Percentiles rank a stretch among this genome's conserved stretches.
These are phyloP conservation scores for Timandra comae DNA, from an alignment of 2,888 invertebrate genomes.

Conservation along the genomic window DNA sequence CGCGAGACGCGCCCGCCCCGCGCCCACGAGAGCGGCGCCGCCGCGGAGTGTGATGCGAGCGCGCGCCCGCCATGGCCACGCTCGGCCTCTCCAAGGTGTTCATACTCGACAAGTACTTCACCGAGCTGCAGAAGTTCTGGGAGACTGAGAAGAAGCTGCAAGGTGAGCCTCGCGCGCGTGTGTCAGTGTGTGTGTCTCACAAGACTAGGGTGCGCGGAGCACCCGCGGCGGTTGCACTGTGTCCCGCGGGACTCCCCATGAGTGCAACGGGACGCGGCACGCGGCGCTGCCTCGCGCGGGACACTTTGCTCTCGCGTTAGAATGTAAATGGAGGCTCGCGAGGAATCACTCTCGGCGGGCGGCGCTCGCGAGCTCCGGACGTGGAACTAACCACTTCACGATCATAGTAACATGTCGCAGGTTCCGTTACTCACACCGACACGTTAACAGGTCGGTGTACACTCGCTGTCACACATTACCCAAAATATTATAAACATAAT, in stretches of 20 bases:
- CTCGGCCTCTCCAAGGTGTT: conserved; percentile 97
- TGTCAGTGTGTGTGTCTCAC: too few relatives aligned
- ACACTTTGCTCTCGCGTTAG: conserved; percentile 10
- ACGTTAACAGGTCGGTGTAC: too few relatives aligned
- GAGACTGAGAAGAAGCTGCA: conserved; percentile 96
- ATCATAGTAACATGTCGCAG: too few relatives aligned
- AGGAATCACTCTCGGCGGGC: too few relatives aligned
- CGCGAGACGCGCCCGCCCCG: conserved; percentile 16
- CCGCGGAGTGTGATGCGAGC: conserved; percentile 64
- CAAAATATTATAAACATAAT: too few relatives aligned
- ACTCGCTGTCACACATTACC: too few relatives aligned
- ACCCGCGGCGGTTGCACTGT: too few relatives aligned
- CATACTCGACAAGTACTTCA: conserved; percentile 98
- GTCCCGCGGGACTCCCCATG: conserved; percentile 1
- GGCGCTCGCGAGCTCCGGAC: too few relatives aligned
- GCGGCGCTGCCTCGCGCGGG: conserved; percentile 13
- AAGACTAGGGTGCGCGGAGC: too few relatives aligned
- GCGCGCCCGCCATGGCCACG: conserved; percentile 88
- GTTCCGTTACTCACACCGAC: too few relatives aligned
- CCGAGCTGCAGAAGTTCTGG: conserved; percentile 97
- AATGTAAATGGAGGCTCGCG: conserved; percentile 17
- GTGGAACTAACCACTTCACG: too few relatives aligned
- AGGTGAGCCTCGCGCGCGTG: conserved; percentile 79
- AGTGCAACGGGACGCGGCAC: conserved; percentile 5
- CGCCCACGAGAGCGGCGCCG: conserved; percentile 46